Conservation (phyloP, 2,113 vertebrate genomes). For the Phyllostomus hastatus region DNA sequence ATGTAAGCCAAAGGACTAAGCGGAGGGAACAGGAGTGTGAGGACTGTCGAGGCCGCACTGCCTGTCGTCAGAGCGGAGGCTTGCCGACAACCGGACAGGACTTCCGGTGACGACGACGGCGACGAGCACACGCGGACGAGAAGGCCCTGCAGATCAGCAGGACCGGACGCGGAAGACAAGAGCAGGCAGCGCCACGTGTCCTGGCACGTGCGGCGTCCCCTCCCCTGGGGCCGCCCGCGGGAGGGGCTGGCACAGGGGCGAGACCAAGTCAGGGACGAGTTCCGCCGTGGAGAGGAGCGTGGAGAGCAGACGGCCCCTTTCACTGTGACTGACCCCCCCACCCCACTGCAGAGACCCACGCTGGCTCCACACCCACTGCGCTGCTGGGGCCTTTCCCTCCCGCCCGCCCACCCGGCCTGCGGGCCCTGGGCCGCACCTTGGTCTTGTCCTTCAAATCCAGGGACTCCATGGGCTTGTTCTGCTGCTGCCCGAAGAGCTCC, state of each 20-base stretch:
- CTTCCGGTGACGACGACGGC: neutral
- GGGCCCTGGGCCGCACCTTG: slow-evolving; percentile 68
- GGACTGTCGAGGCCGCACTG: neutral
- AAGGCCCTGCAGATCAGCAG: neutral
- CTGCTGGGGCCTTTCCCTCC: too few relatives aligned
- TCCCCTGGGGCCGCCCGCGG: neutral
- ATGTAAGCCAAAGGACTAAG: neutral
- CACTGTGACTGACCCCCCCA: neutral
- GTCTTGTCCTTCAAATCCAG: slow-evolving; percentile 82
- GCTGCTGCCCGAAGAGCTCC: slow-evolving; percentile 82
- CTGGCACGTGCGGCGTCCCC: fast-evolving
- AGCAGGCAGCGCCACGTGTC: fast-evolving
- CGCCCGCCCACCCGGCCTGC: fast-evolving
- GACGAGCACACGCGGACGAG: fast-evolving
- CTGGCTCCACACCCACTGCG: fast-evolving
- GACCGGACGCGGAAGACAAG: fast-evolving
- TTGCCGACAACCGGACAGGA: fast-evolving
- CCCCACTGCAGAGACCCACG: neutral
- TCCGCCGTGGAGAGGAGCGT: neutral
- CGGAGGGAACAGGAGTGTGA: neutral
- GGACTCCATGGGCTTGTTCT: slow-evolving; percentile 82
- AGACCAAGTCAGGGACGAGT: neutral
- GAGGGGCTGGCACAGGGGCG: neutral
- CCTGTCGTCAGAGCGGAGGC: neutral
- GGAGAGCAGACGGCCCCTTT: neutral